Evolutionary conservation across 35 echinoderm and acorn worm genomes (phyloP).

Genomic region (Anneissia japonica): DNA sequence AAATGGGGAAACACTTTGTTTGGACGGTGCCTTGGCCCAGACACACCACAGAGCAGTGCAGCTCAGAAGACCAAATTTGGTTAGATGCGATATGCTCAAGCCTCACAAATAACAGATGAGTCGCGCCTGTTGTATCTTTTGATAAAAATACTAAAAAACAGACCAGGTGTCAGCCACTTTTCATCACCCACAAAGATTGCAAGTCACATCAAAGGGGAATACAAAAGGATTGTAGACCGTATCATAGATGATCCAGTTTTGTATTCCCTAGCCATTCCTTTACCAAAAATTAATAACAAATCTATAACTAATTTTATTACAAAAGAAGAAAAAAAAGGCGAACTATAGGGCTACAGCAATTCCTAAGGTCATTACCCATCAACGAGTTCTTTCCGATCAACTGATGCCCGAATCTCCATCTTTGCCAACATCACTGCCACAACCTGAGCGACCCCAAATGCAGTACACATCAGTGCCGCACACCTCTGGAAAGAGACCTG

Average conservation of each 20-base stretch:
- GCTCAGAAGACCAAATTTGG: conserved; percentile 58
- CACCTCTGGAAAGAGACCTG: conserved; percentile 11
- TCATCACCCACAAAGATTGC: conserved; percentile 34
- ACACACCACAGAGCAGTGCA: conserved; percentile 23
- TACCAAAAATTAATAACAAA: conserved; percentile 39
- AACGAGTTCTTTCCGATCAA: conserved; percentile 4
- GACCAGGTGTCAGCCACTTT: background rate
- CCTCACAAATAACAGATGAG: conserved; percentile 24
- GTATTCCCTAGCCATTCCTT: background rate
- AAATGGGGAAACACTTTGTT: conserved; percentile 59
- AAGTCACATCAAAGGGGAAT: background rate
- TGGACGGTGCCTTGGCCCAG: conserved; percentile 34
- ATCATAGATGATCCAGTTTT: conserved; percentile 28
- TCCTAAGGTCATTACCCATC: conserved; percentile 27
- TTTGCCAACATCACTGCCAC: conserved; percentile 24
- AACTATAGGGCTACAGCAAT: conserved; percentile 23
- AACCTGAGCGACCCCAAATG: conserved; percentile 12
- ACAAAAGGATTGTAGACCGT: conserved; percentile 37
- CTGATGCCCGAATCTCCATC: conserved; percentile 28
- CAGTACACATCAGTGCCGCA: conserved; percentile 8
- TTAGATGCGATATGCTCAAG: conserved; percentile 45
- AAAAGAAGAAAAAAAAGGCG: conserved; percentile 25
- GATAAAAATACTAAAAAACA: conserved; percentile 42
- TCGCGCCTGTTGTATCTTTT: conserved; percentile 25
- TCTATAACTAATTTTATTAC: conserved; percentile 26